Conservation (phyloP, 2,888 invertebrate genomes). For the Parnassius glacialis region DNA sequence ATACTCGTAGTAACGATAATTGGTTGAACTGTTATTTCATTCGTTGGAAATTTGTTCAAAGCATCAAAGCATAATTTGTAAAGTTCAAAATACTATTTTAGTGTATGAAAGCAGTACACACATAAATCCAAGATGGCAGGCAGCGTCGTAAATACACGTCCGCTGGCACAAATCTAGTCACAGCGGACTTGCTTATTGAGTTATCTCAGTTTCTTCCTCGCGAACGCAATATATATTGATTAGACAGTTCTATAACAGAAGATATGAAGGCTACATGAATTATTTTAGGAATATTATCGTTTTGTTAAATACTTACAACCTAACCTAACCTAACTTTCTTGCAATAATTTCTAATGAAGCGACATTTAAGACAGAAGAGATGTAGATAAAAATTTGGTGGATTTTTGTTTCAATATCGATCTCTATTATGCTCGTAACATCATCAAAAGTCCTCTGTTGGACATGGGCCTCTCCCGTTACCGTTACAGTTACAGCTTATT, state of each 20-base stretch:
- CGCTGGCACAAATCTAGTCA: constrained; percentile 34
- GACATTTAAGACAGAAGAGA: too few species aligned
- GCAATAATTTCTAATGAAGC: too few species aligned
- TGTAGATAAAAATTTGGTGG: too few species aligned
- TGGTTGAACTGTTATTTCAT: too few species aligned
- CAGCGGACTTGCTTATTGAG: constrained; percentile 45
- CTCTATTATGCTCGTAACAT: too few species aligned
- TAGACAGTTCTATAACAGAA: constrained; percentile 11
- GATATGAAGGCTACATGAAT: constrained; percentile 2
- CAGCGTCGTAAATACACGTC: constrained; percentile 41
- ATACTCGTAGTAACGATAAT: too few species aligned
- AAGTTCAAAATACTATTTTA: constrained; percentile 22
- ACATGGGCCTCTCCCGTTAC: too few species aligned
- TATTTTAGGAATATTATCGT: not conserved
- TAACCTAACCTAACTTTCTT: too few species aligned
- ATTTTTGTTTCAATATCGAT: too few species aligned
- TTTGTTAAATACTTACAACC: too few species aligned
- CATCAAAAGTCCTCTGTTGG: too few species aligned
- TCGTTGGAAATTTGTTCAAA: not conserved
- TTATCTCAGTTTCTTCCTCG: constrained; percentile 42
- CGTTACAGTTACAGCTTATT: too few species aligned
- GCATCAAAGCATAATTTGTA: constrained; percentile 14
- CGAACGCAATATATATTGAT: constrained; percentile 24
- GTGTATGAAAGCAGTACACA: constrained; percentile 20
- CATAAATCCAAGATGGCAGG: constrained; percentile 43